Evolutionary conservation across 2,113 vertebrate species (phyloP), one percentile per base, ranked within the genome.

Genomic region (Choloepus hoffmanni): DNA sequence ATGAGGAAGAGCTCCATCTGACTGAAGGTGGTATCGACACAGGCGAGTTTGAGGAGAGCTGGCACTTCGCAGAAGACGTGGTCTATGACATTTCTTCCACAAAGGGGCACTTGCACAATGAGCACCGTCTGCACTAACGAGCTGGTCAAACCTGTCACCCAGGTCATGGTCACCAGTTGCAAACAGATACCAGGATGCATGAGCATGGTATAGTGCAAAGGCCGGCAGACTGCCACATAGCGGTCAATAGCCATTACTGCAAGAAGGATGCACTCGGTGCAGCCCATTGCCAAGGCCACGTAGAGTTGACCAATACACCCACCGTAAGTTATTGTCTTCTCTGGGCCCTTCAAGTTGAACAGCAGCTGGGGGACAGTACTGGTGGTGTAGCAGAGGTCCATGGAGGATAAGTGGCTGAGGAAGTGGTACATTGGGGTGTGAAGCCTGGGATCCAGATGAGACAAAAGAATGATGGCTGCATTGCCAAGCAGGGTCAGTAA

Each of bases 51-150:
- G 43, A 78, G 60, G 15, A 85, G 60, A 63, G n/a, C 76, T 1
- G 68, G 84, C 40, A 83, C 62, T 68, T 95, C 76, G 21, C 94
- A 95, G 60, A 95, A 87, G 58, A 92, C 8, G 18, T 88, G 89
- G 10, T 95, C 76, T 36, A 92, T 91, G 30, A 53, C 6, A 1
- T 82, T 81, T 6, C 58, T 62, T n/a, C 77, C 77, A 68, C 68
- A 89, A 16, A 77, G 50, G 2, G 90, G 85, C 7, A 89, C 18
- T 62, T 15, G 84, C 21, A 15, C 33, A 53, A 53, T 40, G 7
- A 91, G 45, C 45, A 72, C 28, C n/a, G 74, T 72, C 24, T 81
- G 87, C 19, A 95, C 23, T n/a, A 85, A 24, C 14, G 89, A 88
- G 28, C 11, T 92, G 43, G 36, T 18, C 67, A 95, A 58, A 3